These are phyloP conservation scores for Oreochromis tanganicae DNA, from an alignment of 2,113 vertebrate species.

Conservation along the genomic window DNA sequence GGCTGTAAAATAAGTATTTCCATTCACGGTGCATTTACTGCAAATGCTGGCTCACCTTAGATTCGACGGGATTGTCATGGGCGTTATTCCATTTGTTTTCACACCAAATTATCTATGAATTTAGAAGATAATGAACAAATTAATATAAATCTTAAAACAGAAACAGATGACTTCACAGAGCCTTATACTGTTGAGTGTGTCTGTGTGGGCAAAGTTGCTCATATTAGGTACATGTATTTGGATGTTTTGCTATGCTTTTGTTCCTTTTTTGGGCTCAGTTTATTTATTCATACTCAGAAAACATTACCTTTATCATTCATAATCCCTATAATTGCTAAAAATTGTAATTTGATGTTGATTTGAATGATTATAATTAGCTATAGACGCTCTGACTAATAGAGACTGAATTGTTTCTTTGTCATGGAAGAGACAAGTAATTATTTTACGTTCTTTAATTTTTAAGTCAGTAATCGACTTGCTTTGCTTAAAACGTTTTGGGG, in stretches of 20 bases:
- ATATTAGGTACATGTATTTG: background rate
- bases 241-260: background rate
- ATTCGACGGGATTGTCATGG: background rate
- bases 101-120: background rate
- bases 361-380: background rate
- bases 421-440: background rate
- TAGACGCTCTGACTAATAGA: background rate
- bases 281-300: background rate
- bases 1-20: background rate
- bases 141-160: background rate
- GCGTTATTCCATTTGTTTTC: background rate
- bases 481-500: background rate
- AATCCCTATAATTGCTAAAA: background rate
- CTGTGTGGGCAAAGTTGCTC: background rate
- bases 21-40: accelerated
- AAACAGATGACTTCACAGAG: background rate
- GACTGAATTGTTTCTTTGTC: background rate
- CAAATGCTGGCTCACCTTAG: background rate
- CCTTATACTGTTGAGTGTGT: background rate
- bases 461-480: accelerated
- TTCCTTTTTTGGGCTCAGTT: background rate
- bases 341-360: background rate
- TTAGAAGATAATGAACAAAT: background rate
- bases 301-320: background rate
- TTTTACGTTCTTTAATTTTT: background rate